A percentile compares a stretch with the other conserved stretches of the same genome.
phyloP scores from a whole-genome alignment of 2,888 invertebrate species.

The Drosophila nr. perissopoda region DNA sequence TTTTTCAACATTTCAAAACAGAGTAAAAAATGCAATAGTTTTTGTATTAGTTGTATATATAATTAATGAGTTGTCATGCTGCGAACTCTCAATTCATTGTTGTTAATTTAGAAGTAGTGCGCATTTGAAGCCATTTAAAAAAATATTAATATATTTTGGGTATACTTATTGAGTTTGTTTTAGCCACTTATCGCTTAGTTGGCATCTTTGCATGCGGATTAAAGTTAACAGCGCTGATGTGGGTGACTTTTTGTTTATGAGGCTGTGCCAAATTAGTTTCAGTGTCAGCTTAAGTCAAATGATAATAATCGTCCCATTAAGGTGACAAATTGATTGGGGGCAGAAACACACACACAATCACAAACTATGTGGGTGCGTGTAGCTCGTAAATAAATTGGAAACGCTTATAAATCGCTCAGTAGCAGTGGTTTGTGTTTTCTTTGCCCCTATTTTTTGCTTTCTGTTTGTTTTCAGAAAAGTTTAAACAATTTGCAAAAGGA shows the following conservation, averaged over 20 bases:
- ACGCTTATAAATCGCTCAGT: conserved; percentile 52
- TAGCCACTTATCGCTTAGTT: conserved; percentile 20
- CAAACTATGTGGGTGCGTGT: conserved; percentile 21
- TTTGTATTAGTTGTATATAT: not conserved
- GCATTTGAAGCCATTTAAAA: conserved; percentile 10
- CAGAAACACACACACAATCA: not conserved
- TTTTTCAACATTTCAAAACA: not conserved
- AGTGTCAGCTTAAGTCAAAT: conserved; percentile 39
- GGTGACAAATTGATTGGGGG: conserved; percentile 55
- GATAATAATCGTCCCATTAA: conserved; percentile 58
- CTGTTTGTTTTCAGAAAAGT: conserved; percentile 52
- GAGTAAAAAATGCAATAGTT: not conserved
- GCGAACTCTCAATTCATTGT: conserved; percentile 21
- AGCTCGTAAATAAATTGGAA: conserved; percentile 31
- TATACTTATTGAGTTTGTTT: conserved; percentile 1
- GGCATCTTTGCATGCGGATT: conserved; percentile 30
- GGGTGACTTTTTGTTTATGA: conserved; percentile 64
- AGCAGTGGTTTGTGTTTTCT: conserved; percentile 32
- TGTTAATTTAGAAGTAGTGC: conserved; percentile 21
- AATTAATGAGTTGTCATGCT: conserved; percentile 28
- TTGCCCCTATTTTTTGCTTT: conserved; percentile 13
- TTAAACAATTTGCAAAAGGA: conserved; percentile 54
- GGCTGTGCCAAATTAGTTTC: conserved; percentile 67
- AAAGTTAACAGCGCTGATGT: conserved; percentile 30
- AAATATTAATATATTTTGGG: conserved; percentile 15